Evolutionary conservation across 2,888 invertebrate genomes (phyloP).

Genomic region (Rotaria magnacalcarata): DNA sequence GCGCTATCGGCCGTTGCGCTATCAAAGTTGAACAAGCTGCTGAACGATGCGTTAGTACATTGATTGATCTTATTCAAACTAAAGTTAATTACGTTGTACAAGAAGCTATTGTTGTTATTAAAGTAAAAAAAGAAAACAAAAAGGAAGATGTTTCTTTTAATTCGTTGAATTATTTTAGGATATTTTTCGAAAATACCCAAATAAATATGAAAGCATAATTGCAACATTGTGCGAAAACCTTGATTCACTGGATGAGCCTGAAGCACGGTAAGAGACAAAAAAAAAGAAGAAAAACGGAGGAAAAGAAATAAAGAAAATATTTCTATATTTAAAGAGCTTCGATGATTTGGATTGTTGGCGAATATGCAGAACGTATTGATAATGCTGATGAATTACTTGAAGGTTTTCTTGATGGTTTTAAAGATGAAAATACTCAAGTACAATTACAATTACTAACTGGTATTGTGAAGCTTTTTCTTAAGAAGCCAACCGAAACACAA

Average conservation of each 20-base stretch:
- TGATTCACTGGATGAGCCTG: conserved; percentile 95
- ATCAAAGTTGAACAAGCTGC: conserved; percentile 97
- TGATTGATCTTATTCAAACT: conserved; percentile 93
- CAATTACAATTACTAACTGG: conserved; percentile 93
- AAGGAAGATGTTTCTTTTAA: neutral
- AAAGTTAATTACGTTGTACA: conserved; percentile 99
- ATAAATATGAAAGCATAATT: conserved; percentile 98
- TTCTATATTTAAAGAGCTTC: conserved; percentile 68
- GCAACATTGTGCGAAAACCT: conserved; percentile 96
- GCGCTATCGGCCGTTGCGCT: conserved; percentile 96
- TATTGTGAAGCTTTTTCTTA: conserved; percentile 94
- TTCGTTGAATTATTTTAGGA: conserved; percentile 51
- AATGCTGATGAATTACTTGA: conserved; percentile 96
- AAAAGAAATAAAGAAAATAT: neutral
- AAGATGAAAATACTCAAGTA: conserved; percentile 81
- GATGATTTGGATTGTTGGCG: conserved; percentile 84
- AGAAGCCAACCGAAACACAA: conserved; percentile 94
- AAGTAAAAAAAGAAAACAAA: conserved; percentile 57
- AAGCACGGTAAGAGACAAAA: conserved; percentile 65
- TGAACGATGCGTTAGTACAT: conserved; percentile 92
- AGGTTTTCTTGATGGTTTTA: conserved; percentile 94
- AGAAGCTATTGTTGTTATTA: conserved; percentile 98
- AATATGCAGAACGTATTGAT: conserved; percentile 97
- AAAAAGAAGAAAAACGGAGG: conserved; percentile 46
- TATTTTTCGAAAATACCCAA: conserved; percentile 77